Evolutionary conservation across 1,140 invertebrate genomes (phyloP).

Genomic region (Teleopsis dalmanni): DNA sequence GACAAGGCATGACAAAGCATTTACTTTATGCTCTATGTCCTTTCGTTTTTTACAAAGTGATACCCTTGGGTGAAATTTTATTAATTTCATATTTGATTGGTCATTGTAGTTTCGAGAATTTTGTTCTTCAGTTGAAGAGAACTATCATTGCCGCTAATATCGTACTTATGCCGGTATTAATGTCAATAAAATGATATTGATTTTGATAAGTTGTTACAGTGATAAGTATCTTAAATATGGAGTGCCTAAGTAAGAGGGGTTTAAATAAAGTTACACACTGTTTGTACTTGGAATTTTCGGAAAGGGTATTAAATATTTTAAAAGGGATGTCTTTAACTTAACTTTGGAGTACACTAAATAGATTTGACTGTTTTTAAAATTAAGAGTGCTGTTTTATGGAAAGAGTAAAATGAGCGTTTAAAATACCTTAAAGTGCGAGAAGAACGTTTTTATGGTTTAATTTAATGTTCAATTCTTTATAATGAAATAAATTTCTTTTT

Average conservation of each 20-base stretch:
- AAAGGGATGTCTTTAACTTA: no score
- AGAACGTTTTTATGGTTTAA: no score
- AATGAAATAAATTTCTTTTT: no score
- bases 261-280: no score
- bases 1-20: slow-evolving; percentile 1
- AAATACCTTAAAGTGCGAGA: no score
- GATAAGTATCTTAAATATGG: background rate
- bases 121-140: background rate
- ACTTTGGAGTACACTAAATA: no score
- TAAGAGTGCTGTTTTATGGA: no score
- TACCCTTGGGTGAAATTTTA: background rate
- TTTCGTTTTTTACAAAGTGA: background rate
- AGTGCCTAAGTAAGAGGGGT: background rate
- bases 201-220: background rate
- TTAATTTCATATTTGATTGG: slow-evolving; percentile 9
- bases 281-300: no score
- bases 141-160: slow-evolving; percentile 1
- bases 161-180: slow-evolving; percentile 5
- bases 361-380: no score
- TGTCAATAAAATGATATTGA: background rate
- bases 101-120: slow-evolving; percentile 8
- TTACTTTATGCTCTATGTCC: background rate
- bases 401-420: no score
- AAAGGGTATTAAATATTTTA: no score
- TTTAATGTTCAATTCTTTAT: no score